These are phyloP conservation scores for Pseudopipra pipra DNA, from an alignment of 2,113 vertebrate species.

Conservation along the genomic window DNA sequence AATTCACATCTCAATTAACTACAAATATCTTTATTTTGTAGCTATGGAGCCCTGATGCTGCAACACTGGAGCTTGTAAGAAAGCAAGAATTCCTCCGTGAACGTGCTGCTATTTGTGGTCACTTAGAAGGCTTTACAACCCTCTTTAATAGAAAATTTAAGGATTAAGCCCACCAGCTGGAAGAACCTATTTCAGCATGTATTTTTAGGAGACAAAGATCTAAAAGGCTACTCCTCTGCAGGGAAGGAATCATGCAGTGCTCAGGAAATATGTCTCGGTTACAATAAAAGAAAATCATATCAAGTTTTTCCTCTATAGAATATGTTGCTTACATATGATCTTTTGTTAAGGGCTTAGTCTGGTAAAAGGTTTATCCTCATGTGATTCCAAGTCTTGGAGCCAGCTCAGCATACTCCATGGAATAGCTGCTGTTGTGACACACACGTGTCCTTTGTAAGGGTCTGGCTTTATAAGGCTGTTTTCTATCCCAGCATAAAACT, in stretches of 20 bases:
- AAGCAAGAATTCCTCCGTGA: slow-evolving; percentile 74
- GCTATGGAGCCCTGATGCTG: slow-evolving; percentile 82
- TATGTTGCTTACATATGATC: background rate
- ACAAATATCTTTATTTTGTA: slow-evolving; percentile 54
- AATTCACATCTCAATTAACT: background rate
- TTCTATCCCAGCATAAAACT: background rate
- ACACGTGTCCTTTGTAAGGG: background rate
- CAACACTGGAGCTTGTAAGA: slow-evolving; percentile 76
- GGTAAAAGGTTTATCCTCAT: background rate
- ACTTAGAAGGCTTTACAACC: slow-evolving; percentile 80
- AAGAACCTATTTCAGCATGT: background rate
- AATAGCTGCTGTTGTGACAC: background rate
- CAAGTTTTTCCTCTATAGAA: background rate
- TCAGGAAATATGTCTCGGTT: background rate
- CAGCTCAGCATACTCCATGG: background rate
- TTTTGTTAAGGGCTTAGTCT: background rate
- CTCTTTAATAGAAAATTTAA: slow-evolving; percentile 80
- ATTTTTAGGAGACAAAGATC: background rate
- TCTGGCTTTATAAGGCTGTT: background rate
- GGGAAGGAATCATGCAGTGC: background rate
- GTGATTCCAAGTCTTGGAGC: background rate
- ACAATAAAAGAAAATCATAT: background rate
- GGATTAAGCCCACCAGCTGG: slow-evolving; percentile 59
- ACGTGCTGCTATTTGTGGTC: slow-evolving; percentile 65
- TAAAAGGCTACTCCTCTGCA: background rate